Evolutionary conservation across 2,888 invertebrate genomes (phyloP).

Genomic region (Megaustenia siamemsis): DNA sequence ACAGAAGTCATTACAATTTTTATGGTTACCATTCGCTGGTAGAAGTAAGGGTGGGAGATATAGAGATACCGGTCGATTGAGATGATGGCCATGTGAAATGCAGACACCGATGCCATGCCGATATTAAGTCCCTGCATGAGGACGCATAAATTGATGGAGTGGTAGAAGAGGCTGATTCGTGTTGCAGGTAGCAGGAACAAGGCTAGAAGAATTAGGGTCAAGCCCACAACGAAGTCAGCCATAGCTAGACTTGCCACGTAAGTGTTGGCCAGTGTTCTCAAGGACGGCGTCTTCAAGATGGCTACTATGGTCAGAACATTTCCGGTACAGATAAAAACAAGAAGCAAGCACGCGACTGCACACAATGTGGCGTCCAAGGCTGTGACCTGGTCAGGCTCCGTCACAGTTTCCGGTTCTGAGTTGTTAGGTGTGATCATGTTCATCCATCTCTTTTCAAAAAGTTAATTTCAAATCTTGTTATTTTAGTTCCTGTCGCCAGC

Average conservation of each 20-base stretch:
- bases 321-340: conserved; percentile 33
- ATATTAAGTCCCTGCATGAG: conserved; percentile 30
- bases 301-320: conserved; percentile 33
- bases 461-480: neutral
- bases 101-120: conserved; percentile 20
- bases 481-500: neutral
- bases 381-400: neutral
- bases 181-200: conserved; percentile 35
- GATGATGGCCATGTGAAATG: conserved; percentile 32
- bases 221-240: conserved; percentile 47
- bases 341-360: conserved; percentile 15
- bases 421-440: conserved; percentile 6
- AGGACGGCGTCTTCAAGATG: conserved; percentile 22
- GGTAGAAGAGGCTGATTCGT: conserved; percentile 22
- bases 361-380: conserved; percentile 7
- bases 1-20: neutral
- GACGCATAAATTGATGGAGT: conserved; percentile 41
- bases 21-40: conserved; percentile 14
- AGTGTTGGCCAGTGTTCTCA: conserved; percentile 35
- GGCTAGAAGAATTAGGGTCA: conserved; percentile 33
- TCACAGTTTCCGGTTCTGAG: neutral
- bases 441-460: neutral
- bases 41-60: conserved; percentile 40
- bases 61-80: conserved; percentile 42
- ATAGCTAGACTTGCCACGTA: conserved; percentile 45